These are phyloP conservation scores for Blastobasis lacticolella DNA, from an alignment of 2,888 invertebrate genomes.

Conservation along the genomic window DNA sequence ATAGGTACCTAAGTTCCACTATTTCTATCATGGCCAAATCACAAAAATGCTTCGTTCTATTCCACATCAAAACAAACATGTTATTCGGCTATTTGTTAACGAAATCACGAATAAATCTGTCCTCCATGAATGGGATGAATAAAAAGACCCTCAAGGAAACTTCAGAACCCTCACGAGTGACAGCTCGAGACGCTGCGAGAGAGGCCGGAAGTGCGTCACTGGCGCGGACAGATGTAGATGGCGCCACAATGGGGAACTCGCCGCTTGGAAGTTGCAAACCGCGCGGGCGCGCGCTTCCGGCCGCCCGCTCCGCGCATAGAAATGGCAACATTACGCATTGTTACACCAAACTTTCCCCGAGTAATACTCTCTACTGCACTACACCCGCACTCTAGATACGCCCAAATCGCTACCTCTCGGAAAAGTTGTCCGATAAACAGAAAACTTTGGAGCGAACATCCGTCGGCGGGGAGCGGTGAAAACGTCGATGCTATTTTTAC, in stretches of 20 bases:
- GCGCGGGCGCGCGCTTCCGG: slow-evolving; percentile 51
- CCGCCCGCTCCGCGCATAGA: slow-evolving; percentile 61
- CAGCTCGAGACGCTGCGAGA: slow-evolving; percentile 67
- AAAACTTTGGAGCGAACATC: not conserved
- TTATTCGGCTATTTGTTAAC: slow-evolving; percentile 19
- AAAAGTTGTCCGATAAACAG: slow-evolving; percentile 29
- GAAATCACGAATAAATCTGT: slow-evolving; percentile 51
- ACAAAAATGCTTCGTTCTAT: not conserved
- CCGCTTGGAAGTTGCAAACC: slow-evolving; percentile 32
- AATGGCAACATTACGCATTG: slow-evolving; percentile 71
- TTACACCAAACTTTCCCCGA: slow-evolving; percentile 64
- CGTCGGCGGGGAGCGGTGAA: not conserved
- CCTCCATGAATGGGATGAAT: slow-evolving; percentile 40
- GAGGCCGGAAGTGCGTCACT: slow-evolving; percentile 68
- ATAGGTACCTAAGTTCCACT: not conserved
- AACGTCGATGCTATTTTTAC: slow-evolving; percentile 2
- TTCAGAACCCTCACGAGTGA: slow-evolving; percentile 55
- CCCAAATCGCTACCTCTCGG: slow-evolving; percentile 43
- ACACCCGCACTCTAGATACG: slow-evolving; percentile 49
- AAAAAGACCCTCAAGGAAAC: slow-evolving; percentile 66
- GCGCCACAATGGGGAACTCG: slow-evolving; percentile 64
- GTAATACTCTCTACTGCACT: slow-evolving; percentile 49
- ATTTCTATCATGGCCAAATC: not conserved
- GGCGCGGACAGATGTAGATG: slow-evolving; percentile 64
- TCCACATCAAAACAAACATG: slow-evolving; percentile 3